Base-by-base conservation (phyloP, 1,140 invertebrate species). In the Heliconius melpomene region DNA sequence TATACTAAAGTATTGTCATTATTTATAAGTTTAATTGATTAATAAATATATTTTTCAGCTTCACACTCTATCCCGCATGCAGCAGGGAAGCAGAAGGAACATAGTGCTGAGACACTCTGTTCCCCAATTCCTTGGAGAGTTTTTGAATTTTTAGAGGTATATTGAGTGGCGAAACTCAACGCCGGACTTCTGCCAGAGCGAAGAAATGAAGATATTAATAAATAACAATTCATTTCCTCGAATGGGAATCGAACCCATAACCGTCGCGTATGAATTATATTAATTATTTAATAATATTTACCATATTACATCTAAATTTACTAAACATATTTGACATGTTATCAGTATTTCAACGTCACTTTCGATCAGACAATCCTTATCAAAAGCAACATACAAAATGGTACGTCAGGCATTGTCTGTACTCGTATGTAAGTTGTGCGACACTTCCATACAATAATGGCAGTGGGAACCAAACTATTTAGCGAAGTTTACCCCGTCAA, bases 401-500 rank as follows among this genome's bases (percentile, higher is more conserved):
- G 79, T 75, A 85, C 57, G 78, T 82, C 73, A 80, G 84, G 85
- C 87, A 90, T 91, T 90, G 87, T 90, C 85, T 84, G 86, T 7
- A 36, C 32, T 36, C 32, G 32, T 86, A 85, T 88, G 79, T 77
- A 88, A 93, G 83, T 90, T 90, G 79, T 72, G 87, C 87, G 91
- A 91, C 91, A 90, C 90, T 93, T 92, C 72, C 75, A 73, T 89
- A 93, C 92, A 92, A 93, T 92, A 92, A 92, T 91, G 86, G 90
- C 86, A 86, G 86, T 85, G 88, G 88, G 88, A 91, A 93, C 88
- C 87, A 89, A 93, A 93, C 92, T 93, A 93, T 93, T 93, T 92
- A 93, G 92, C 89, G 81, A 88, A 93, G 91, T 93, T 93, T 89
- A 84, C 87, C 89, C 81, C 87, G 91, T 91, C 91, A 92, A 92